Base-by-base conservation (phyloP, 2,888 invertebrate species). In the Acleris laterana region DNA sequence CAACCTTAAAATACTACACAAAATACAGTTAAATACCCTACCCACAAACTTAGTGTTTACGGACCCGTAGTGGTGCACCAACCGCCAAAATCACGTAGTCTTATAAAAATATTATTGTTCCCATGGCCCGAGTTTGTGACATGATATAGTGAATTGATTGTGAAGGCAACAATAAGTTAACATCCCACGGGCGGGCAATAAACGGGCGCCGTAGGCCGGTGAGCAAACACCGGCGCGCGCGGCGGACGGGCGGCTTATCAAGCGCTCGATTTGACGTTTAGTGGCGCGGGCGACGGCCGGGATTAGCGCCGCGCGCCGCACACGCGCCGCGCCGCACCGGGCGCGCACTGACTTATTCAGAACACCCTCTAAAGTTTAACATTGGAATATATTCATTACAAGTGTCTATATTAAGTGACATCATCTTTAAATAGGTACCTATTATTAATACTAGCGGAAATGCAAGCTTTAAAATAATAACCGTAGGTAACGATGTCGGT, bases 261-360 rank as follows among this genome's bases (percentile, higher is more conserved):
- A 85, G 86, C 84, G 85, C 76, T 71, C 72, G 79, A 81, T 81
- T 85, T 88, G 88, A 88, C 88, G 81, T 88, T 88, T 87, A 87
- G 87, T 86, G 88, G 87, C 81, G 66, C 55, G 81, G 74, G 69
- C 69, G 83, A 72, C 83, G 82, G 67, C 72, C 62, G 64, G 81
- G 88, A 85, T 90, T 88, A 87, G 87, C 85, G 89, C 77, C 70
- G 81, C 71, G 69, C 50, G 68, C 62, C 71, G 80, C 79, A 61
- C 61, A 44, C 67, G 51, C 69, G 58, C 63, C 62, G 50, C 25
- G 53, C 65, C 44, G 13, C 28, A 5, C 44, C 13, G 13, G 25
- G 25, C 61, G 44, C 44, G 48, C 57, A 48, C 50, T 16, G 7
- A 42, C n/a, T 57, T 53, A 51, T 49, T 46, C 38, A 44, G 17